Evolutionary conservation across 1,140 invertebrate genomes (phyloP), one percentile per base, ranked within the genome.

Genomic region (Chelonus insularis): DNA sequence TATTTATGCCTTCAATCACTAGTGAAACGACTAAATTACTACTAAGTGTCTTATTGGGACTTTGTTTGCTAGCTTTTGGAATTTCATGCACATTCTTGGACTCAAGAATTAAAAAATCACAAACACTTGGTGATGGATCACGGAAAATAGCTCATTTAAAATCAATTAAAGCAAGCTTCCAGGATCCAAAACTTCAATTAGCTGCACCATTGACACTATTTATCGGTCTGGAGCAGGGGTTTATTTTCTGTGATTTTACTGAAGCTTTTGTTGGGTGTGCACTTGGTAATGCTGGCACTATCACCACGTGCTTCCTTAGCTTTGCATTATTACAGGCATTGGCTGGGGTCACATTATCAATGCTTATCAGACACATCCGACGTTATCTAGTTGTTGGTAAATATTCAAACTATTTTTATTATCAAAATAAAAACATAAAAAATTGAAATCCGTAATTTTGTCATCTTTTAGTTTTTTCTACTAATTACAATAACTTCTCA

Each of bases 171-270:
- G 57, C 60, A 20, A 76, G 80, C 1, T 82, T 84, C 64, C 78
- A 81, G 39, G 82, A 84, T 64, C 78, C 81, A 0, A 82, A 86
- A 39, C 72, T 89, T 9, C 80, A 86, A 63, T 76, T 89, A 14
- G 84, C 85, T 1, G 84, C 84, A 0, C 88, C 88, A 0, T 82
- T 90, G 63, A 86, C 87, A 0, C 73, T 89, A 8, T 90, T 89
- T 66, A 89, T 90, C 57, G 89, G 89, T 21, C 74, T 90, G 36
- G 88, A 90, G 72, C 88, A 90, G 72, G 88, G 87, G 62, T 89
- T 90, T 70, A 88, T 90, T 71, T 88, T 86, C 68, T 84, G 88
- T 4, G 88, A 88, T 67, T 89, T 89, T 72, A 85, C 86, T 61
- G 88, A 88, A 85, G 84, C 83, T 9, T 87, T 86, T 57, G 84